These are phyloP conservation scores for Paratilapia polleni DNA, from an alignment of 2,113 vertebrate species.

Conservation along the genomic window DNA sequence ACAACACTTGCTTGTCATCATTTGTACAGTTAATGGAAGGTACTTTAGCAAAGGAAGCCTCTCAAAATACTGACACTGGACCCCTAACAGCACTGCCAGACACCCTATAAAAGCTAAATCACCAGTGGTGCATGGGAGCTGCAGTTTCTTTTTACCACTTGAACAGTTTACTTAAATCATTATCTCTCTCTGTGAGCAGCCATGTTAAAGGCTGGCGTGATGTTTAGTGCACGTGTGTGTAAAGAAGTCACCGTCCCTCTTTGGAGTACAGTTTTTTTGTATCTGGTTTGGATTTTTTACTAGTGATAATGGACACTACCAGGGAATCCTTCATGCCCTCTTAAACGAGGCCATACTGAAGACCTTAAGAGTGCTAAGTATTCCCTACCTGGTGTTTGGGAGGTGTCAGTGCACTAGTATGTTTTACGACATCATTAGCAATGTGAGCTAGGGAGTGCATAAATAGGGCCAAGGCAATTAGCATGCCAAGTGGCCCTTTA, in stretches of 20 bases:
- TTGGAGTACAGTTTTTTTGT: constrained; percentile 25
- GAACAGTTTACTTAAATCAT: constrained; percentile 64
- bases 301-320: constrained; percentile 58
- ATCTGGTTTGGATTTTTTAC: constrained; percentile 47
- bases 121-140: constrained; percentile 9
- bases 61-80: constrained; percentile 26
- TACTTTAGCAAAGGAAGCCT: not conserved
- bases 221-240: not conserved
- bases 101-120: constrained; percentile 50
- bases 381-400: constrained; percentile 77
- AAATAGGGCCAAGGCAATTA: constrained; percentile 79
- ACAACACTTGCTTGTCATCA: not conserved
- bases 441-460: constrained; percentile 72
- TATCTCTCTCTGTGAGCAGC: constrained; percentile 44
- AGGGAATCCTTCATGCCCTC: constrained; percentile 72
- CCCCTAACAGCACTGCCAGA: constrained; percentile 34
- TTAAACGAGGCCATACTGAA: constrained; percentile 75
- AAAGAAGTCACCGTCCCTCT: constrained; percentile 10
- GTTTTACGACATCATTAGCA: constrained; percentile 83
- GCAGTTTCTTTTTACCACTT: constrained; percentile 52
- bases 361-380: constrained; percentile 71
- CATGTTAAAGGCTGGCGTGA: constrained; percentile 39
- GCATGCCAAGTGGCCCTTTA: constrained; percentile 80
- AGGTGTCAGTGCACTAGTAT: constrained; percentile 71
- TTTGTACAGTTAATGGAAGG: not conserved